phyloP scores from a whole-genome alignment of 2,113 vertebrate species.

The Paedocypris sp. region DNA sequence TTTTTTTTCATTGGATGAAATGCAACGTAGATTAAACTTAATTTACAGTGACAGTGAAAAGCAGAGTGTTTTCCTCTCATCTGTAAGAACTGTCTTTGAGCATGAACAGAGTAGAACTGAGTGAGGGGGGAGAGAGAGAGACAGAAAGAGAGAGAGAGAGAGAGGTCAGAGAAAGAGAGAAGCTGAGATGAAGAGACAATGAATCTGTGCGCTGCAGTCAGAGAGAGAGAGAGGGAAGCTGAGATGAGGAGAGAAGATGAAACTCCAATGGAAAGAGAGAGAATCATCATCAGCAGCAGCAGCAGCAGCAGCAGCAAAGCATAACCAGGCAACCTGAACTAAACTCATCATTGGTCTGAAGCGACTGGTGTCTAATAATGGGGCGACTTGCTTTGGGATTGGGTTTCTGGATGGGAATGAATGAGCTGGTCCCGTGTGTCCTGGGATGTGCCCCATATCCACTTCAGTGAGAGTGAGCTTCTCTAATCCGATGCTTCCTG shows the following conservation, averaged over 20 bases:
- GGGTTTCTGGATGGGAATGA: not conserved
- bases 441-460: slow-evolving; percentile 2
- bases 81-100: too few relatives aligned
- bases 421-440: not conserved
- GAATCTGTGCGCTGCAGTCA: not conserved
- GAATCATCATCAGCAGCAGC: too few relatives aligned
- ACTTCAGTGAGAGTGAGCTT: not conserved
- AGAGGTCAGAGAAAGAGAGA: too few relatives aligned
- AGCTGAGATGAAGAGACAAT: too few relatives aligned
- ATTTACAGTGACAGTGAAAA: not conserved
- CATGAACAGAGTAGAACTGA: too few relatives aligned
- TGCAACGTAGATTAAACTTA: not conserved
- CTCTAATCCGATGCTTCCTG: not conserved
- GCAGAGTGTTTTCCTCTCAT: not conserved
- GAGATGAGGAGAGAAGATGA: not conserved
- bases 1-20: not conserved
- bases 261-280: too few relatives aligned
- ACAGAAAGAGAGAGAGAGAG: too few relatives aligned
- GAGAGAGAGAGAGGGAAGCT: not conserved
- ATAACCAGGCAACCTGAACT: too few relatives aligned
- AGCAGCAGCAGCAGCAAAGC: too few relatives aligned
- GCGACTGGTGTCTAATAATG: not conserved
- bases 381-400: not conserved
- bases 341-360: too few relatives aligned
- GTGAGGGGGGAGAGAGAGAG: too few relatives aligned